Evolutionary conservation across 2,888 invertebrate species (phyloP), one percentile per base, ranked within the genome.

Genomic region (Lumbricus terrestris): DNA sequence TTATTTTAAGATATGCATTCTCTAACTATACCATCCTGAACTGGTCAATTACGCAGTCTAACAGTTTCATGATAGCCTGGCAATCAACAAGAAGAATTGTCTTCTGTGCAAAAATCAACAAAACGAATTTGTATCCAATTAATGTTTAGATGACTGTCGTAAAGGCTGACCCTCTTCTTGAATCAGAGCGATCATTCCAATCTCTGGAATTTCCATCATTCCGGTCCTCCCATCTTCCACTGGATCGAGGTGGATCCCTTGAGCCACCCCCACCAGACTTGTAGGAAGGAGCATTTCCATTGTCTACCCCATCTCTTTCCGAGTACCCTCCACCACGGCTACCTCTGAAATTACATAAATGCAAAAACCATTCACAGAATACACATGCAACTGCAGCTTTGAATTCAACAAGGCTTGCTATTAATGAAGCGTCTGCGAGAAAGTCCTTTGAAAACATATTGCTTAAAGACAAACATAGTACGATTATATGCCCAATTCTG

Each of bases 171-270:
- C 85, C 85, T 85, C 85, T 85, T 47, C 90, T 85, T 2, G 38
- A 47, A 33, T 90, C 90, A 88, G 54, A 89, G 33, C 88, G 82
- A 40, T 89, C 90, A 88, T 89, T 90, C 90, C 90, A 90, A 34
- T 88, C 89, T 82, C 90, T 90, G 40, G 34, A 42, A 37, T 82
- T 88, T 40, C 69, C 38, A 34, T 82, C 83, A 38, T 35, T 34
- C 23, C 85, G 34, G 85, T 85, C 85, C 16, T 85, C 85, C 85
- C 85, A 85, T 85, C 37, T 85, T 85, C 85, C 85, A 85, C 85
- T 23, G 37, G 85, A 85, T 35, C 34, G 85, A 85, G 85, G 35
- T 34, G 34, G 85, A 85, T 85, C 85, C 35, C 85, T 85, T 85
- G 34, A 37, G 11, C 85, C 37, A 85, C 37, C 37, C 23, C 85